These are phyloP conservation scores for Protosalanx chinensis DNA, from an alignment of 2,797 vertebrate species.

Conservation along the genomic window DNA sequence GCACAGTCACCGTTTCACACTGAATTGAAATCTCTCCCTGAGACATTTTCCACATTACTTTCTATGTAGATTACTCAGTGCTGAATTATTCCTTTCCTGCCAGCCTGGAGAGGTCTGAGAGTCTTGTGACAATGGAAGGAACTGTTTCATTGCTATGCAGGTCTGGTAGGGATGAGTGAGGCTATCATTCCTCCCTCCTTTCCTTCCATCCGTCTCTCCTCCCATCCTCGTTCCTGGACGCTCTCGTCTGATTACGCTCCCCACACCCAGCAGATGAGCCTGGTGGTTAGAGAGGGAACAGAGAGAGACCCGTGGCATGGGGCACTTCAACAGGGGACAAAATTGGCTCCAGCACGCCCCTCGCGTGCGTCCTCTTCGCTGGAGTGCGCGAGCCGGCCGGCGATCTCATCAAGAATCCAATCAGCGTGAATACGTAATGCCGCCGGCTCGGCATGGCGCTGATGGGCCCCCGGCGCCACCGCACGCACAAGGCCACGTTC, in stretches of 20 bases:
- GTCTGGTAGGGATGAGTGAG: conserved; percentile 37
- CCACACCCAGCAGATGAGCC: conserved; percentile 69
- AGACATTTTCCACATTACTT: conserved; percentile 21
- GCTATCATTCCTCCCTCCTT: conserved; percentile 64
- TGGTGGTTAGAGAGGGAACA: conserved; percentile 4
- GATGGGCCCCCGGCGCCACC: conserved; percentile 52
- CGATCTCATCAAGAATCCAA: conserved; percentile 79
- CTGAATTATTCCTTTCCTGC: conserved; percentile 64
- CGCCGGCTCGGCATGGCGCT: conserved; percentile 33
- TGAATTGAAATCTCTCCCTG: not conserved
- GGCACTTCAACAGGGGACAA: conserved; percentile 84
- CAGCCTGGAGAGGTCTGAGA: conserved; percentile 20
- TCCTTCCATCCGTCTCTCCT: conserved; percentile 12
- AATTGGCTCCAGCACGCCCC: conserved; percentile 77
- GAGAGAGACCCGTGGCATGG: conserved; percentile 57
- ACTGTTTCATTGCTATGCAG: conserved; percentile 41
- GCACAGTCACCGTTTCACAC: not conserved
- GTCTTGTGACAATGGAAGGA: conserved; percentile 33
- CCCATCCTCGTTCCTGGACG: no score
- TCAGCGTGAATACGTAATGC: conserved; percentile 68
- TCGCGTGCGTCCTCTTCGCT: conserved; percentile 43
- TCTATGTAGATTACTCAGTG: conserved; percentile 61
- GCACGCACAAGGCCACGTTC: conserved; percentile 46
- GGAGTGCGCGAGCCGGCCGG: conserved; percentile 69
- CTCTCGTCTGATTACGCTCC: conserved; percentile 85